Base-by-base conservation (phyloP, 2,888 invertebrate species). In the Sisyra terminalis region DNA sequence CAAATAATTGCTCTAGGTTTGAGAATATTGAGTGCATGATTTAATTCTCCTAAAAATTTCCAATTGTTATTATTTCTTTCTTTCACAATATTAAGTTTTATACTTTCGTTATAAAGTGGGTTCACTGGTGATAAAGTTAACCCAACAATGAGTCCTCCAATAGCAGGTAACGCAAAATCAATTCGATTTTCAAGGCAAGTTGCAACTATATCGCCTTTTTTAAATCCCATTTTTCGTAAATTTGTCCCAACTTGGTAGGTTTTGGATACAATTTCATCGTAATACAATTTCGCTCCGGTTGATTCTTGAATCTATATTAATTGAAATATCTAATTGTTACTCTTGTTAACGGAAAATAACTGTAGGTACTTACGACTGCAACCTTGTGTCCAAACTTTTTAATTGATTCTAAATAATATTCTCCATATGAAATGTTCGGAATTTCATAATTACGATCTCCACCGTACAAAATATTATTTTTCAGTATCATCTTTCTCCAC, bases 1-100 rank as follows among this genome's bases (percentile, higher is more conserved):
- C 70, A 68, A 53, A 81, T 74, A 47, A 80, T 67, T 38, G 70
- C 61, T 54, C 71, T 75, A 37, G 81, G 79, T 51, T 72, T 73
- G 1, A 75, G 73, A 45, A 80, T 69, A 45, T 67, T 67, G 2
- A 76, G 53, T 13, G 75, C 63, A 53, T 79, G 78, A 38, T 64
- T 55, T 13, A 81, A 62, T 61, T 81, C 81, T 49, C 70, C 75
- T 75, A 39, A 34, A 45, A 18, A 40, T 2, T 11, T 4, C n/a
- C 32, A 32, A 6, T 32, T 32, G 5, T 4, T 4, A 11, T 32
- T n/a, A 32, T 8, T 7, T 34, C 4, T 34, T 14, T 11, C 2
- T 34, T 6, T 34, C 11, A 34, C 34, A 34, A 11, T 34, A 34
- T 13, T 15, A 16, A 29, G n/a, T 30, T 29, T 13, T 44, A 46